Evolutionary conservation across 1,140 invertebrate genomes (phyloP).

Genomic region (Eufriesea mexicana): DNA sequence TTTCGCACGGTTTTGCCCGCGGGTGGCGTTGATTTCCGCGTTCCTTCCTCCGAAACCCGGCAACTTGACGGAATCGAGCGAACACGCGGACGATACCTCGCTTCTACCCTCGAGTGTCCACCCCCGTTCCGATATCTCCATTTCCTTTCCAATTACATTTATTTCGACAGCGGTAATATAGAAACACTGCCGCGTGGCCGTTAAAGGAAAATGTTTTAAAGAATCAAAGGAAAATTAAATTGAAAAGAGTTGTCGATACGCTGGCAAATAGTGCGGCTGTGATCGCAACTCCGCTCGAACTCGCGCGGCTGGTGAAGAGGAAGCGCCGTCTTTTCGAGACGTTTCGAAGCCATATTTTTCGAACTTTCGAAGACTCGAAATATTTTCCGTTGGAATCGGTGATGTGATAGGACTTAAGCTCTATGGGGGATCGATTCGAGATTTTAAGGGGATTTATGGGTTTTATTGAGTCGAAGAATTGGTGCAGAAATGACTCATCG

Average conservation of each 20-base stretch:
- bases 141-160: background rate
- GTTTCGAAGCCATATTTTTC: background rate
- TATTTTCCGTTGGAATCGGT: too few species aligned
- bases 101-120: background rate
- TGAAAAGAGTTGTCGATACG: constrained; percentile 12
- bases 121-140: background rate
- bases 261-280: background rate
- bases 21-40: background rate
- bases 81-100: background rate
- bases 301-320: too few species aligned
- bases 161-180: background rate
- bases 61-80: background rate
- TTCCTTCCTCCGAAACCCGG: background rate
- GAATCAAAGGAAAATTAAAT: constrained; percentile 16
- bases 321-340: background rate
- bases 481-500: too few species aligned
- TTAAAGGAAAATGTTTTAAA: background rate
- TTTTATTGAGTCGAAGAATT: too few species aligned
- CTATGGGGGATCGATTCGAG: too few species aligned
- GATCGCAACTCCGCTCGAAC: background rate
- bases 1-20: background rate
- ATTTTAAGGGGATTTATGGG: too few species aligned
- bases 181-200: background rate
- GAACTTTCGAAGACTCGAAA: too few species aligned
- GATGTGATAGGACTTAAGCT: too few species aligned